Evolutionary conservation across 92 coral and sea anemone genomes (phyloP).

Genomic region (Actinostola sp.): DNA sequence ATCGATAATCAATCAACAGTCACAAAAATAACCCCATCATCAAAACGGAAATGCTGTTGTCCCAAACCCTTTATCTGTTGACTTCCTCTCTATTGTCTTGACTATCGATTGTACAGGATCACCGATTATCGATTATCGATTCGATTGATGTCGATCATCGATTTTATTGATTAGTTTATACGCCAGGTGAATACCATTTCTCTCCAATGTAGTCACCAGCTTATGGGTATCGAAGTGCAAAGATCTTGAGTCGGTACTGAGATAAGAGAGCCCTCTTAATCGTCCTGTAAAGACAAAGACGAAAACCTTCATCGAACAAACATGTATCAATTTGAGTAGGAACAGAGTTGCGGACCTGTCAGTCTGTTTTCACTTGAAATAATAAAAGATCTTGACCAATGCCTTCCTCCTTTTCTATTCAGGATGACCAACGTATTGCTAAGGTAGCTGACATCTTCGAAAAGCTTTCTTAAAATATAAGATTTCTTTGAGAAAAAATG

Average conservation of each 20-base stretch:
- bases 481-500: constrained; percentile 3
- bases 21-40: no score
- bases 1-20: neutral
- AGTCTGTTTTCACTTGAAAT: neutral
- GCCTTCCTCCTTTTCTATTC: neutral
- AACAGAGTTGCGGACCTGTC: neutral
- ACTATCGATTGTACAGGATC: no score
- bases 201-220: constrained; percentile 72
- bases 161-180: no score
- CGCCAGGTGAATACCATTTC: constrained; percentile 87
- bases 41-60: no score
- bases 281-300: neutral
- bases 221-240: constrained; percentile 93
- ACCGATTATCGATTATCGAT: no score
- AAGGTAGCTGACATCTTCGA: neutral
- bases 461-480: neutral
- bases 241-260: constrained; percentile 57
- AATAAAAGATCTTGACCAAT: neutral
- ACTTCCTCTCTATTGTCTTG: no score
- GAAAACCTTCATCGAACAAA: no score
- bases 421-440: neutral
- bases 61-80: no score
- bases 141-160: no score
- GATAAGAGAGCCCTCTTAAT: constrained; percentile 36
- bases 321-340: no score